phyloP scores from a whole-genome alignment of 1,140 invertebrate species.

The Cataglyphis hispanica region DNA sequence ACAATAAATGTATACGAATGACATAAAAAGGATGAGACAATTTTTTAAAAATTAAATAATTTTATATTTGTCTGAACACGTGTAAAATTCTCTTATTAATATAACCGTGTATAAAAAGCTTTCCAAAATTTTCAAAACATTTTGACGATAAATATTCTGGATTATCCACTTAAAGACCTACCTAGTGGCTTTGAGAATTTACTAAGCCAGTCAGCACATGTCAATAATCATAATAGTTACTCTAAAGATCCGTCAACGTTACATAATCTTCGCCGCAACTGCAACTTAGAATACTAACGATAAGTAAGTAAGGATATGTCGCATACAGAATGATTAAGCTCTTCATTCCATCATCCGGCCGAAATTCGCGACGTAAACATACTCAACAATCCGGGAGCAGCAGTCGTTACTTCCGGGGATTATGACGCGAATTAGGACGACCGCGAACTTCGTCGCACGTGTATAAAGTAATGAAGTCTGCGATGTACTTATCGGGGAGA shows the following conservation, averaged over 20 bases:
- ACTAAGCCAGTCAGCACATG: background rate
- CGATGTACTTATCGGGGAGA: background rate
- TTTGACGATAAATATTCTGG: background rate
- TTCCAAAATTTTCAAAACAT: background rate
- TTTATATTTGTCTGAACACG: background rate
- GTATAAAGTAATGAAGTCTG: background rate
- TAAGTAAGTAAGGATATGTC: conserved; percentile 19
- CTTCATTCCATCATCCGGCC: background rate
- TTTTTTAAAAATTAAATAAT: background rate
- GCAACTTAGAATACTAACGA: conserved; percentile 8
- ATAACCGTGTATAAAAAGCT: background rate
- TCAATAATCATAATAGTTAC: conserved; percentile 29
- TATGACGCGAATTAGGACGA: background rate
- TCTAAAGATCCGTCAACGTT: background rate
- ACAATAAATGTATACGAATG: background rate
- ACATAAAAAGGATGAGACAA: background rate
- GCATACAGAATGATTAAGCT: conserved; percentile 36
- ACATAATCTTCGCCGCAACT: conserved; percentile 26
- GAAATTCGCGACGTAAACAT: conserved; percentile 6
- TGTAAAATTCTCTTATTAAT: background rate
- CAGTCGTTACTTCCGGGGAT: background rate
- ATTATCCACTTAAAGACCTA: conserved; percentile 1
- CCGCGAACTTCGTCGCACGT: conserved; percentile 8
- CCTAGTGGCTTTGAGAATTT: conserved; percentile 18
- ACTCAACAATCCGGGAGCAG: background rate